Evolutionary conservation across 2,797 vertebrate species (phyloP).

Genomic region (Lindbergichthys nudifrons): DNA sequence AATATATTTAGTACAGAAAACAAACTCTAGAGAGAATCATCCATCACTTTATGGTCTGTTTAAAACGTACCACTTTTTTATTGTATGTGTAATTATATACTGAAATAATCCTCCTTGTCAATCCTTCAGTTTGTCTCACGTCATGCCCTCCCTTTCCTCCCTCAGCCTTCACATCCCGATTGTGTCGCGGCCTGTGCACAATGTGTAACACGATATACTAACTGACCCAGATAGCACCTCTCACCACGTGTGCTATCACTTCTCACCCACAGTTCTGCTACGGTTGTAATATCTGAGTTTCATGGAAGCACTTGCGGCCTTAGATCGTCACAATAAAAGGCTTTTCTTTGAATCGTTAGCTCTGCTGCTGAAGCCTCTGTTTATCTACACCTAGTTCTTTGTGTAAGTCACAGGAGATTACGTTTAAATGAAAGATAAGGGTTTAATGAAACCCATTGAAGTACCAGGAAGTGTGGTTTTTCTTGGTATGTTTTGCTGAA

Average conservation of each 20-base stretch:
- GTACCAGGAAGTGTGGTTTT: not conserved
- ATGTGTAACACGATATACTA: slow-evolving; percentile 53
- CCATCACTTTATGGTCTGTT: not conserved
- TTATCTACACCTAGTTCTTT: slow-evolving; percentile 3
- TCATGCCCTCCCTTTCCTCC: not conserved
- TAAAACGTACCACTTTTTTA: not conserved
- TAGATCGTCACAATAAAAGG: slow-evolving; percentile 17
- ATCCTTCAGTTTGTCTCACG: slow-evolving; percentile 4
- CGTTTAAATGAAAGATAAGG: slow-evolving; percentile 7
- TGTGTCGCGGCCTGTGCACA: slow-evolving; percentile 36
- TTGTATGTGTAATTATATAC: not conserved
- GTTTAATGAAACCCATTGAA: not conserved
- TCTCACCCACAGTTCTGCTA: slow-evolving; percentile 44
- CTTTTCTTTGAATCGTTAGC: slow-evolving; percentile 14
- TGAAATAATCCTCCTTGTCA: not conserved
- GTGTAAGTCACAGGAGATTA: slow-evolving; percentile 14
- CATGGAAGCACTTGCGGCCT: not conserved
- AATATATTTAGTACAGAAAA: not conserved
- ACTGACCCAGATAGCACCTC: slow-evolving; percentile 60
- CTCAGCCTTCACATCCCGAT: slow-evolving; percentile 26
- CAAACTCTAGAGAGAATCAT: not conserved
- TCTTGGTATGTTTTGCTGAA: too few relatives aligned
- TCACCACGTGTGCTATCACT: slow-evolving; percentile 28
- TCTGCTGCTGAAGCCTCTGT: slow-evolving; percentile 7
- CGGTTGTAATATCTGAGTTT: slow-evolving; percentile 23